Evolutionary conservation across 1,140 invertebrate species (phyloP), one percentile per base, ranked within the genome.

Genomic region (Bathynomus jamesi): DNA sequence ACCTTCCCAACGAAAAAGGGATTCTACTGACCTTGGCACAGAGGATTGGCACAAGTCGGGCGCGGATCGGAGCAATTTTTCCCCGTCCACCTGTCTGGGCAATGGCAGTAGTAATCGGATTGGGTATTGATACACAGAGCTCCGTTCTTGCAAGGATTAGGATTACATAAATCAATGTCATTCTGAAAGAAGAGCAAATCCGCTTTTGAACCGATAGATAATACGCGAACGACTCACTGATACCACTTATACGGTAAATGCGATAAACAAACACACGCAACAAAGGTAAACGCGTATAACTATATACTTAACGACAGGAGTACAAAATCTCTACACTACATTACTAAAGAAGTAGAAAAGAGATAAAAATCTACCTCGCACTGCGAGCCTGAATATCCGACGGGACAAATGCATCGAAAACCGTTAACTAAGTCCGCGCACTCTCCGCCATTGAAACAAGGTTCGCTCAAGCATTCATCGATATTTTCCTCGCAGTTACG

Each of bases 81-180:
- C 2, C 40, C 40, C 11, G 11, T 53, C 40, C 40, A 53, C 21
- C 40, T 53, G 21, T 53, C 40, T 1, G 40, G 21, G 40, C 40
- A 53, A 53, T 53, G 40, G 40, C 40, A 53, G 21, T 17, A 53
- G 5, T 53, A 53, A 53, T 53, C 40, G 40, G 40, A 53, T 53
- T 53, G 40, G 11, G 40, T 53, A 53, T 53, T 53, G 4, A 83
- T 79, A 82, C 94, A 96, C 30, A 88, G 90, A 67, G 90, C 95
- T 78, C 91, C 91, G 82, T 96, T 95, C 71, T 87, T 84, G 80
- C 94, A 97, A 0, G 93, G 90, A 71, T 87, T 87, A 29, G 86
- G 85, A 71, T 86, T 85, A 81, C 93, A 95, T 0, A 90, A 90
- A 80, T 93, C 89, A 53, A 53, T 53, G 40, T 53, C 40, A 21